These are phyloP conservation scores for Gymnopithys bicolor DNA, from an alignment of 2,797 vertebrate genomes.

Conservation along the genomic window DNA sequence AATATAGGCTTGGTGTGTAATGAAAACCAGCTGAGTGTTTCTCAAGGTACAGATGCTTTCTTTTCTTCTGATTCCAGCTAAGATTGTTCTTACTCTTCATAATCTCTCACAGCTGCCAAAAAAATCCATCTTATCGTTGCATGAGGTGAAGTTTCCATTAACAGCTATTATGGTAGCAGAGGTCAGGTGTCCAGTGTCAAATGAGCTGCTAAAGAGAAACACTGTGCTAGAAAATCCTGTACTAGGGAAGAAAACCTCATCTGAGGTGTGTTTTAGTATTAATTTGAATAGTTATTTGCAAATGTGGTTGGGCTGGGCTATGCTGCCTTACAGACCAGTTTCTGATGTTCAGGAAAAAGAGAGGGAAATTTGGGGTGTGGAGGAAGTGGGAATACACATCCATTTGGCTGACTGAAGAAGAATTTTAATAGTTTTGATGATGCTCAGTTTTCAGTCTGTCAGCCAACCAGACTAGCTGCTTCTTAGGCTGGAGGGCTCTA, in stretches of 20 bases:
- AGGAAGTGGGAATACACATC: not conserved
- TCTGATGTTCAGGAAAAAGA: not conserved
- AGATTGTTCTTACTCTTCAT: constrained; percentile 85
- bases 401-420: not conserved
- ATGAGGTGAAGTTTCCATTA: constrained; percentile 94
- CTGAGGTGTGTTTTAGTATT: constrained; percentile 69
- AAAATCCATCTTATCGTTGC: constrained; percentile 87
- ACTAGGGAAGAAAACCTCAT: constrained; percentile 36
- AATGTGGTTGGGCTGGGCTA: not conserved
- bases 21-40: constrained; percentile 88
- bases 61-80: constrained; percentile 87
- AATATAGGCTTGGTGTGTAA: constrained; percentile 83
- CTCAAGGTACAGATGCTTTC: constrained; percentile 86
- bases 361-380: not conserved
- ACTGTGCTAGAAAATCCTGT: constrained; percentile 62
- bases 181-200: constrained; percentile 78
- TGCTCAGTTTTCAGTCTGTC: not conserved
- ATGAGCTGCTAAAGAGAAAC: constrained; percentile 75
- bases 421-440: not conserved
- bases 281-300: constrained; percentile 14
- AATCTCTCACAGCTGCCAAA: constrained; percentile 90
- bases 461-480: not conserved
- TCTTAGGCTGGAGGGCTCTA: not conserved
- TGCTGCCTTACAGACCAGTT: constrained; percentile 26
- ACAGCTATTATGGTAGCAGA: constrained; percentile 80